Evolutionary conservation across 2,888 invertebrate genomes (phyloP).

Genomic region (Linnaemya tessellans): DNA sequence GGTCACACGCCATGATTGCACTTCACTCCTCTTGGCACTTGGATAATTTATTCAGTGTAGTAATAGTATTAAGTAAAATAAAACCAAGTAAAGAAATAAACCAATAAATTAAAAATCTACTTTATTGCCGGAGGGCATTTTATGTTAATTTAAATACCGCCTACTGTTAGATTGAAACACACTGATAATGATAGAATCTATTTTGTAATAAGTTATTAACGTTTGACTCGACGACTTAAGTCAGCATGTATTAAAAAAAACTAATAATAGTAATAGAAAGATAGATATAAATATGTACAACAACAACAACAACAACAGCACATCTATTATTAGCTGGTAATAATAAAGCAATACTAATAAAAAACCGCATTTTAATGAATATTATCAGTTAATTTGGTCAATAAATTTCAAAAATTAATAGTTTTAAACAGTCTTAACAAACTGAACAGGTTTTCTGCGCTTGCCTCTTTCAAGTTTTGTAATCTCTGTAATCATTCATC

Average conservation of each 20-base stretch:
- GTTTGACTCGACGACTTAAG: slow-evolving; percentile 41
- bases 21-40: slow-evolving; percentile 5
- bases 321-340: slow-evolving; percentile 29
- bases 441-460: slow-evolving; percentile 63
- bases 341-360: slow-evolving; percentile 58
- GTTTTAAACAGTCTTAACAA: slow-evolving; percentile 36
- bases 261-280: slow-evolving; percentile 50
- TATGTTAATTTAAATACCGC: slow-evolving; percentile 71
- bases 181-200: slow-evolving; percentile 69
- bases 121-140: slow-evolving; percentile 64
- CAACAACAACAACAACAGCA: slow-evolving; percentile 13
- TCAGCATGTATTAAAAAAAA: slow-evolving; percentile 22
- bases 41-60: slow-evolving; percentile 63
- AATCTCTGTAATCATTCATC: slow-evolving; percentile 66
- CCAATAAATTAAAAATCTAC: slow-evolving; percentile 43
- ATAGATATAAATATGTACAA: slow-evolving; percentile 1
- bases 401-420: slow-evolving; percentile 65
- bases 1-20: neutral
- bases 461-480: slow-evolving; percentile 56
- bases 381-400: slow-evolving; percentile 68
- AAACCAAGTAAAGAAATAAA: slow-evolving; percentile 41
- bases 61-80: slow-evolving; percentile 46
- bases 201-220: slow-evolving; percentile 69
- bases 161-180: slow-evolving; percentile 67
- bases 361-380: slow-evolving; percentile 59